Base-by-base conservation (phyloP, 2,113 vertebrate species). In the Tragulus kanchil region DNA sequence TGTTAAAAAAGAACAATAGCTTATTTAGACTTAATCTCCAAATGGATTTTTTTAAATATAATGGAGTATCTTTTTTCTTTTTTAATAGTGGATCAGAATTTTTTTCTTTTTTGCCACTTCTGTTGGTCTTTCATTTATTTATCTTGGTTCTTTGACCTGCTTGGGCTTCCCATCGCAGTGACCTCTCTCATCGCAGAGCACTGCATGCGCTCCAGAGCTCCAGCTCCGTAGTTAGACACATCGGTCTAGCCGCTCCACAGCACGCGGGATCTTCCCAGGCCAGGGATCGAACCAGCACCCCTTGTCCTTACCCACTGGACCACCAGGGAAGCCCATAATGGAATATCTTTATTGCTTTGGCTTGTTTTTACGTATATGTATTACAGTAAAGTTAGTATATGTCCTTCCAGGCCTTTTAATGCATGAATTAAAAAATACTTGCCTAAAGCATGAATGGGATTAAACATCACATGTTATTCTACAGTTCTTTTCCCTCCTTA, bases 311-410 rank as follows among this genome's bases (percentile, higher is more conserved):
- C 36, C 36, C 36, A 36, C 36, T 36, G 36, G 36, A 36, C 36
- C 36, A 36, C 36, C 36, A 36, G 36, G 36, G 36, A 36, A 36
- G 36, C 36, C 36, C 36, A 64, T 91, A 77, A 77, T 78, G 28
- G 15, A 84, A 6, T 94, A 6, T 88, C 23, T 92, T 79, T 92
- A 62, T 79, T 94, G 79, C 16, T 86, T 96, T n/a, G n/a, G 14
- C 54, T 85, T 92, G 14, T 86, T 86, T 97, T 90, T 88, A 61
- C 28, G 85, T 95, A 86, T 75, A 93, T 85, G 36, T 93, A n/a
- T 85, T 90, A 71, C 19, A 78, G n/a, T 92, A 89, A 84, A 17
- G 73, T 61, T 64, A 42, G 16, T 86, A 8, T 64, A 48, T 95
- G 50, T 86, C 26, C 13, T 85, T 83, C 58, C 12, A 92, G 56